Percentiles rank a stretch among this genome's conserved stretches.
Conservation (phyloP, 2,888 invertebrate species). For the Deilephila porcellus region DNA sequence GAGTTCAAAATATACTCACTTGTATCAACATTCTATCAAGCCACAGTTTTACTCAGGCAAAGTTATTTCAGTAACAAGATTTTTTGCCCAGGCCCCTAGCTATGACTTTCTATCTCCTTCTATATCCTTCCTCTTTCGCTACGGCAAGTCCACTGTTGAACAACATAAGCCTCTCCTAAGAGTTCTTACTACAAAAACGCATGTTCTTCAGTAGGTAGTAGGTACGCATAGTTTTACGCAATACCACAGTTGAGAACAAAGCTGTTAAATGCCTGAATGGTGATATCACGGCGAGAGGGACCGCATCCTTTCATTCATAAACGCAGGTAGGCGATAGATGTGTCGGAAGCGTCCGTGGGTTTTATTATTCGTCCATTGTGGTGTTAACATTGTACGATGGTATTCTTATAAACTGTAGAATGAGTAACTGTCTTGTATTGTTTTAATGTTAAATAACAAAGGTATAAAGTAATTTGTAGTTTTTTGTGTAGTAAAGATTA, state of each 20-base stretch:
- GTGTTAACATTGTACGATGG: neutral
- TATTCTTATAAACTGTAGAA: neutral
- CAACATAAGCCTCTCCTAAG: too few species aligned
- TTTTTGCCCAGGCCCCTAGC: too few species aligned
- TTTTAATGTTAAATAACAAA: too few species aligned
- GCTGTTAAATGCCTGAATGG: conserved; percentile 31
- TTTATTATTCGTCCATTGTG: conserved; percentile 27
- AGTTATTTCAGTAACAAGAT: too few species aligned
- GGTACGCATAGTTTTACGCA: neutral
- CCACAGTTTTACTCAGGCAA: too few species aligned
- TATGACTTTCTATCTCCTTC: too few species aligned
- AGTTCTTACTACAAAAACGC: neutral
- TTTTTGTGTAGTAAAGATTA: too few species aligned
- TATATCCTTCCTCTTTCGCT: too few species aligned
- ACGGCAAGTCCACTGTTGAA: too few species aligned
- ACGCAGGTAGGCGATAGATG: conserved; percentile 45
- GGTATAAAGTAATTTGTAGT: too few species aligned
- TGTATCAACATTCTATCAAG: too few species aligned
- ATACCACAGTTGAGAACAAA: conserved; percentile 16
- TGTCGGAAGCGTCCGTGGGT: conserved; percentile 40
- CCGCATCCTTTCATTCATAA: conserved; percentile 50
- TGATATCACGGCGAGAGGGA: conserved; percentile 40
- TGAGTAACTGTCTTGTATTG: neutral
- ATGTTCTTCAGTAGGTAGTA: neutral
- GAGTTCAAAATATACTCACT: too few species aligned